These are phyloP conservation scores for Lasioglossum lativentre DNA, from an alignment of 2,888 invertebrate species.

Conservation along the genomic window DNA sequence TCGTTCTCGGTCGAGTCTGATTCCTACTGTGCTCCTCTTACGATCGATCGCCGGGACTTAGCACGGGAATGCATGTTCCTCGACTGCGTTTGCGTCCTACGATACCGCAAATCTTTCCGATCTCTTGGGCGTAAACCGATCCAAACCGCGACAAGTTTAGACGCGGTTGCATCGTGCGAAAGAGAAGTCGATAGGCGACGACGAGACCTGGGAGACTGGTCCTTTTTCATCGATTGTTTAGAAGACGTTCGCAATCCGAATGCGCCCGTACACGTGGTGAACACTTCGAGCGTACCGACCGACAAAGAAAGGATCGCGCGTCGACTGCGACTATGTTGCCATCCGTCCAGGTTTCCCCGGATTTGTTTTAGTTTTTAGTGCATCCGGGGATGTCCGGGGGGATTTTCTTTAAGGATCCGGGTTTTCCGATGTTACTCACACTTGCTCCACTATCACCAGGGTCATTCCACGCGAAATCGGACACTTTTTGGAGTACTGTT, in stretches of 20 bases:
- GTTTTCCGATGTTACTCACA: too few relatives aligned
- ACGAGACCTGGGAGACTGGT: not conserved
- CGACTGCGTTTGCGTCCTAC: not conserved
- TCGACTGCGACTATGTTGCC: slow-evolving; percentile 3
- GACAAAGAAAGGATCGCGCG: not conserved
- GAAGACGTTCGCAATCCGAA: not conserved
- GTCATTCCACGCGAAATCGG: too few relatives aligned
- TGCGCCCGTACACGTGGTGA: not conserved
- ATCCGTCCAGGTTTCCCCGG: too few relatives aligned
- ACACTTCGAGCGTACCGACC: not conserved
- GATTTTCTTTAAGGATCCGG: too few relatives aligned
- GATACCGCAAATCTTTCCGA: slow-evolving; percentile 23
- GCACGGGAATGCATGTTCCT: not conserved
- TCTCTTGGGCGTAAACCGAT: not conserved
- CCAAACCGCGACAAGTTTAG: not conserved
- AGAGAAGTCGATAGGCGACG: not conserved
- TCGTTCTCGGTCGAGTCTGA: not conserved
- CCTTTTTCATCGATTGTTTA: not conserved
- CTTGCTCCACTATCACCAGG: too few relatives aligned
- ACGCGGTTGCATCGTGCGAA: not conserved
- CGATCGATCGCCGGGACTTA: not conserved
- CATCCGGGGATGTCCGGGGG: too few relatives aligned
- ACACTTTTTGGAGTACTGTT: too few relatives aligned
- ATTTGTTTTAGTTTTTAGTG: too few relatives aligned
- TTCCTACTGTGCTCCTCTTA: not conserved